phyloP scores from a whole-genome alignment of 2,797 vertebrate species.

The Ceyx erithaca region DNA sequence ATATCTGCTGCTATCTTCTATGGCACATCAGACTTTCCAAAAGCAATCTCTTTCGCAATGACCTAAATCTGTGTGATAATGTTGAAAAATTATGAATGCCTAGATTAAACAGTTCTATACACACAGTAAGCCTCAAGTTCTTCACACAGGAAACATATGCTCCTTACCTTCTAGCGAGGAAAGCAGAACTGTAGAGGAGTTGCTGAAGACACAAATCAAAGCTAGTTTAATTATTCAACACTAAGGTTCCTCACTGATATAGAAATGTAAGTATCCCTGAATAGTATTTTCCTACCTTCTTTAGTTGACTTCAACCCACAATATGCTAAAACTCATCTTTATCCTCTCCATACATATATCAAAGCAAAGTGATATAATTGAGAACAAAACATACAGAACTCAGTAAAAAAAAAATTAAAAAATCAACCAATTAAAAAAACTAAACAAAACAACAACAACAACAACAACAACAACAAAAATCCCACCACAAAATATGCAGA shows the following conservation, averaged over 20 bases:
- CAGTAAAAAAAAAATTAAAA: neutral
- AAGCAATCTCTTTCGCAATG: neutral
- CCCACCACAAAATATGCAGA: neutral
- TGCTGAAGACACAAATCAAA: neutral
- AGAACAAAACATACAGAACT: neutral
- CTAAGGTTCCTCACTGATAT: neutral
- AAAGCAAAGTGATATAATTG: neutral
- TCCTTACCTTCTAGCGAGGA: neutral
- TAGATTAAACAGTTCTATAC: neutral
- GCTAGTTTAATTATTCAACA: neutral
- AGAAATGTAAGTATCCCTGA: neutral
- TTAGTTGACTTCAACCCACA: neutral
- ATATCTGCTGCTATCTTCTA: neutral
- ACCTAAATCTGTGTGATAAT: neutral
- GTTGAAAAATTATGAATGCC: neutral
- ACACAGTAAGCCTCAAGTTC: neutral
- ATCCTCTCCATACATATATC: neutral
- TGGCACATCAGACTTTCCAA: neutral
- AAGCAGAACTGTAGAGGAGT: neutral
- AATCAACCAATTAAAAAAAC: too few relatives aligned
- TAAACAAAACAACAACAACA: too few relatives aligned
- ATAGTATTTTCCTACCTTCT: neutral
- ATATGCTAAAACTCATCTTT: neutral
- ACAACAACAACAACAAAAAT: too few relatives aligned
- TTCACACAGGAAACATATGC: neutral